Conservation (phyloP, 1,140 invertebrate species). For the Condylostylus longicornis region DNA sequence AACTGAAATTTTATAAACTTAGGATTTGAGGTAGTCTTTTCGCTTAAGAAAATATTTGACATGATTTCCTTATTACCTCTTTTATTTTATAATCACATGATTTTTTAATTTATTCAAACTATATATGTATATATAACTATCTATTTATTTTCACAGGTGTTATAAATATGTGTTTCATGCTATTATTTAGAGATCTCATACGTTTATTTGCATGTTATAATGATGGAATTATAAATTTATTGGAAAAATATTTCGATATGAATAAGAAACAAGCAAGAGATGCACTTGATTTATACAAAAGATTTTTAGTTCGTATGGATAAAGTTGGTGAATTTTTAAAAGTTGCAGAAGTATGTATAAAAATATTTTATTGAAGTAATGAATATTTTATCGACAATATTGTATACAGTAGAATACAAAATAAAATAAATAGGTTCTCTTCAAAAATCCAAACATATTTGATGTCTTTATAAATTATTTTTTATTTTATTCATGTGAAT, state of each 20-base stretch:
- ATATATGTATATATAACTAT: background rate
- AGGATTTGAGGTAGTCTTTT: too few relatives aligned
- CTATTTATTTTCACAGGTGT: conserved; percentile 37
- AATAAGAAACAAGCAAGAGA: conserved; percentile 98
- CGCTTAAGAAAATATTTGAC: background rate
- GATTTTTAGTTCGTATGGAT: conserved; percentile 97
- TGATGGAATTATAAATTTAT: conserved; percentile 97
- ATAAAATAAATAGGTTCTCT: too few relatives aligned
- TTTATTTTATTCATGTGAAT: too few relatives aligned
- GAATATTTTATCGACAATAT: conserved; percentile 5
- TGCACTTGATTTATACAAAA: conserved; percentile 96
- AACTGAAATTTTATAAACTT: too few relatives aligned
- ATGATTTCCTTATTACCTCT: too few relatives aligned
- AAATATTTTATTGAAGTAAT: background rate
- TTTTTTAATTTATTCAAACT: too few relatives aligned
- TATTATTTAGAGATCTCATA: conserved; percentile 96
- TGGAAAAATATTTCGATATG: conserved; percentile 99
- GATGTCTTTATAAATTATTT: too few relatives aligned
- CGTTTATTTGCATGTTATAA: conserved; percentile 98
- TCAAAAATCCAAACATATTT: too few relatives aligned
- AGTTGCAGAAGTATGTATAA: conserved; percentile 65
- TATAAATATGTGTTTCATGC: conserved; percentile 96
- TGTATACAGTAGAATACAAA: conserved; percentile 1
- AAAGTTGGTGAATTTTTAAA: conserved; percentile 96
- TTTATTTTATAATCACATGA: too few relatives aligned